These are phyloP conservation scores for Mionectes olivaceus DNA, from an alignment of 2,797 vertebrate genomes.

Conservation along the genomic window DNA sequence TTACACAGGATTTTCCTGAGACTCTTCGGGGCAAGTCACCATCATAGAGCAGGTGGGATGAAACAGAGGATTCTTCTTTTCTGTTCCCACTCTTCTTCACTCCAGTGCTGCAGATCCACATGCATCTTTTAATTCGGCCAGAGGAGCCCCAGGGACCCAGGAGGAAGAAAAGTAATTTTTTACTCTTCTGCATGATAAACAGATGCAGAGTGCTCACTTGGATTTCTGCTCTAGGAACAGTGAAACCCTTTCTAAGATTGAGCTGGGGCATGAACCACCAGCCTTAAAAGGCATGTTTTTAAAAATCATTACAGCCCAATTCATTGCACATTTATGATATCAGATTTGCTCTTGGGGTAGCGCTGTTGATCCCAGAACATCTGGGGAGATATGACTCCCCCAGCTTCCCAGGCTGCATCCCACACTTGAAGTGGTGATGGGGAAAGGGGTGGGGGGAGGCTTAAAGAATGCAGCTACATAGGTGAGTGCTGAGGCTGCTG, in stretches of 20 bases:
- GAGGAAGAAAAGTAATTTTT: slow-evolving; percentile 6
- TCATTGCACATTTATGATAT: background rate
- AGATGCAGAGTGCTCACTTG: background rate
- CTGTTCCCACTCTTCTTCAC: background rate
- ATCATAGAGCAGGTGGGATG: slow-evolving; percentile 41
- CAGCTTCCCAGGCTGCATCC: background rate
- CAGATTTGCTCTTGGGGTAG: background rate
- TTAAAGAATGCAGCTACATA: background rate
- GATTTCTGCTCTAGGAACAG: background rate
- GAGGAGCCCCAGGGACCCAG: slow-evolving; percentile 3
- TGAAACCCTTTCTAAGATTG: background rate
- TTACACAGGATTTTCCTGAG: slow-evolving; percentile 72
- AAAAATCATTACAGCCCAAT: background rate
- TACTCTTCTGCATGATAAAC: slow-evolving; percentile 27
- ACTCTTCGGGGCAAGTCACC: slow-evolving; percentile 63
- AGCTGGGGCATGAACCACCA: background rate
- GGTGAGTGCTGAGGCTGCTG: background rate
- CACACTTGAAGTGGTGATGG: background rate
- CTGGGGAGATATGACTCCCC: background rate
- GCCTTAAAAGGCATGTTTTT: background rate
- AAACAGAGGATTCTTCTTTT: slow-evolving; percentile 1
- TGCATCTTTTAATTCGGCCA: slow-evolving; percentile 22
- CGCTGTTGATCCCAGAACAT: background rate
- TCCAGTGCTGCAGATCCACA: background rate
- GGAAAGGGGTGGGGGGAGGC: background rate